Evolutionary conservation across 1,140 invertebrate species (phyloP).

Genomic region (Leptopilina clavipes): DNA sequence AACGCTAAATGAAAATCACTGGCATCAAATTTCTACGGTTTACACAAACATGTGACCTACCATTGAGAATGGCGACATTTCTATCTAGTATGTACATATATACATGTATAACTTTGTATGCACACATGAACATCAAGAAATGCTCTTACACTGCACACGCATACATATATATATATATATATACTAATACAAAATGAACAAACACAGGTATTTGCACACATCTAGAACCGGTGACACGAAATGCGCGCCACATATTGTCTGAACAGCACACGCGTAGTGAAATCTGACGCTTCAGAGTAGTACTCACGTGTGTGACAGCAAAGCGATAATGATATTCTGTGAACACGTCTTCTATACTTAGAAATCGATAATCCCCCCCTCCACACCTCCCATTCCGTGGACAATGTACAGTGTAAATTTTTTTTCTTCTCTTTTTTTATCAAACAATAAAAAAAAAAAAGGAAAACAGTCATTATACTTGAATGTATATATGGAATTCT

Average conservation of each 20-base stretch:
- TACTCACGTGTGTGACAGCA: slow-evolving; percentile 10
- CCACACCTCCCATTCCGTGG: neutral
- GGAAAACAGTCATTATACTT: neutral
- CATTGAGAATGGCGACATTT: neutral
- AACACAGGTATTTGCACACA: neutral
- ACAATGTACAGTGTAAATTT: neutral
- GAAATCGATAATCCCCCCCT: slow-evolving; percentile 3
- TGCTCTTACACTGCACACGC: slow-evolving; percentile 2
- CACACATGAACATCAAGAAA: neutral
- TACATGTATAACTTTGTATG: neutral
- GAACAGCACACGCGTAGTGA: slow-evolving; percentile 18
- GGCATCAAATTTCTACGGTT: neutral
- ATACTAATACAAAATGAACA: neutral
- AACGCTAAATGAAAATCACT: neutral
- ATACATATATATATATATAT: too few species aligned
- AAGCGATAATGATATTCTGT: slow-evolving; percentile 27
- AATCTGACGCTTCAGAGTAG: slow-evolving; percentile 1
- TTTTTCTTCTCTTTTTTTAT: too few species aligned
- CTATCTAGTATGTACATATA: neutral
- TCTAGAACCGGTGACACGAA: neutral
- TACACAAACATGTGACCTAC: slow-evolving; percentile 24
- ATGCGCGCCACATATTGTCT: neutral
- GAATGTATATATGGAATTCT: slow-evolving; percentile 2
- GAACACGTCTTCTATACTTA: slow-evolving; percentile 22
- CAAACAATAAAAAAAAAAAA: neutral